These are phyloP conservation scores for Drosophila punjabiensis DNA, from an alignment of 1,140 invertebrate genomes.

Conservation along the genomic window DNA sequence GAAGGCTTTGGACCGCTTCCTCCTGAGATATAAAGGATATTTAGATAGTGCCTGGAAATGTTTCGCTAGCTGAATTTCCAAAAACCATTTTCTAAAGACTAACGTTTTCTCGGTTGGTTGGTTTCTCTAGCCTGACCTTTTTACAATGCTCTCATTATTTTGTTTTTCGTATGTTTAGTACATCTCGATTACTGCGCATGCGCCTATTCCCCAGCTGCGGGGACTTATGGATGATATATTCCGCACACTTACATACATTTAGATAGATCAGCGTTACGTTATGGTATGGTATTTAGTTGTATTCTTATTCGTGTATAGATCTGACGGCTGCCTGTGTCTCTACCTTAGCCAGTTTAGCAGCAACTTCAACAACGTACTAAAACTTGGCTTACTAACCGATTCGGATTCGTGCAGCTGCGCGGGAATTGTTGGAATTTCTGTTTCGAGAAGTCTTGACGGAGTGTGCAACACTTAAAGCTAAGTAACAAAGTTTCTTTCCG, in stretches of 20 bases:
- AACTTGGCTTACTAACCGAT: conserved; percentile 22
- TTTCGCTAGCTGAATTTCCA: conserved; percentile 27
- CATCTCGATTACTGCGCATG: conserved; percentile 43
- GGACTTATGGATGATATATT: conserved; percentile 35
- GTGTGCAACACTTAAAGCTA: conserved; percentile 83
- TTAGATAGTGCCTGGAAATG: conserved; percentile 32
- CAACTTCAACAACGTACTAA: conserved; percentile 53
- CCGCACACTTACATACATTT: conserved; percentile 54
- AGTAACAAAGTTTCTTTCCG: conserved; percentile 72
- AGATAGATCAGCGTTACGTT: conserved; percentile 69
- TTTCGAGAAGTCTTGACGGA: conserved; percentile 67
- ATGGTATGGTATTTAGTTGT: conserved; percentile 52
- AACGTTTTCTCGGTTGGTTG: conserved; percentile 56
- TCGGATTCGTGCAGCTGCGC: conserved; percentile 9
- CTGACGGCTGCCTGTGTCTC: conserved; percentile 39
- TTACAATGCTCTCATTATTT: conserved; percentile 68
- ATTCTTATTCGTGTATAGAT: conserved; percentile 45
- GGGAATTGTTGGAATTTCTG: conserved; percentile 43
- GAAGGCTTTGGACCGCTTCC: conserved; percentile 15
- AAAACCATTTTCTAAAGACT: conserved; percentile 51
- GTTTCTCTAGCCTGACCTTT: conserved; percentile 66
- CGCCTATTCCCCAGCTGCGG: conserved; percentile 42
- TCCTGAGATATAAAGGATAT: conserved; percentile 37
- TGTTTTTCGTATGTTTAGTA: conserved; percentile 14
- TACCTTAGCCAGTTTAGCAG: conserved; percentile 42